These are phyloP conservation scores for Hemibates koningsi DNA, from an alignment of 2,113 vertebrate species.

Conservation along the genomic window DNA sequence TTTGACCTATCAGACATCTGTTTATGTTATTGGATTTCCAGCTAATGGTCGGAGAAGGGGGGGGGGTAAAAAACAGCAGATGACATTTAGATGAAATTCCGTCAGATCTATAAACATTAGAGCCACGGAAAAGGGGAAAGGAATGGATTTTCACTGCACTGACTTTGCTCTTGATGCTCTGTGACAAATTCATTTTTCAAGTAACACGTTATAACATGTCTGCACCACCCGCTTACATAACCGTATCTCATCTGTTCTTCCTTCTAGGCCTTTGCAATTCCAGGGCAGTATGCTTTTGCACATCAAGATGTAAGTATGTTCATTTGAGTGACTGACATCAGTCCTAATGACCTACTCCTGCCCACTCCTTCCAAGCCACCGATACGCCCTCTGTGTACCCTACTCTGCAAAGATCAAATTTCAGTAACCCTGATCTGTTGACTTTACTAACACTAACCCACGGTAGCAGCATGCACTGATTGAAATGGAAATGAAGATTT, in stretches of 20 bases:
- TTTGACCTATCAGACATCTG: conserved; percentile 60
- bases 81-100: conserved; percentile 60
- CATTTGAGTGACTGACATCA: conserved; percentile 4
- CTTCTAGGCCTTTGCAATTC: conserved; percentile 84
- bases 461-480: conserved; percentile 39
- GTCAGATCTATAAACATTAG: conserved; percentile 53
- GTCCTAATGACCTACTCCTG: conserved; percentile 36
- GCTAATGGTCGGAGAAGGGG: conserved; percentile 3
- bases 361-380: conserved; percentile 48
- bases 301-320: conserved; percentile 89
- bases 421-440: conserved; percentile 36
- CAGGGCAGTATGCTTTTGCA: conserved; percentile 87
- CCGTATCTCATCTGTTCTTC: conserved; percentile 28
- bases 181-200: not conserved
- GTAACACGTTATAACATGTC: not conserved
- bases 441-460: conserved; percentile 58
- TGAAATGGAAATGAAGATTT: conserved; percentile 8
- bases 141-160: conserved; percentile 32
- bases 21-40: conserved; percentile 56
- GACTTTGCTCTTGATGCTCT: not conserved
- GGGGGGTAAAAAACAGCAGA: not conserved
- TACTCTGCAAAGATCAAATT: conserved; percentile 32
- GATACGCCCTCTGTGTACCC: conserved; percentile 41
- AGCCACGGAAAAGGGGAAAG: conserved; percentile 9
- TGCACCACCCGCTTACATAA: not conserved